Evolutionary conservation across 35 echinoderm and acorn worm genomes (phyloP).

Genomic region (Stichopus chloronotus): DNA sequence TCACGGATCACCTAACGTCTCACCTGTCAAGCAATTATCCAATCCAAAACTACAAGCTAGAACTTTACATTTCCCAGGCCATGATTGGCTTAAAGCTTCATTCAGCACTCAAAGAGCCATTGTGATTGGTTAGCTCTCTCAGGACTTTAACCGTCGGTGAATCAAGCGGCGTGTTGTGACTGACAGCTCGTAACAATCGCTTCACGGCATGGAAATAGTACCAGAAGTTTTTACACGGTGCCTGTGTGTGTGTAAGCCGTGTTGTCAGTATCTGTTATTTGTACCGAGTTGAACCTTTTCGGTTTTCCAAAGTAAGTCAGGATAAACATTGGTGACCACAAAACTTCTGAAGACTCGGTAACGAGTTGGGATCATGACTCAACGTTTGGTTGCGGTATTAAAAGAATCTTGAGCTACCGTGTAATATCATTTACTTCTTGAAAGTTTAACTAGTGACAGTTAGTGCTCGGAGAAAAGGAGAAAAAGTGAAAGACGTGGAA

Average conservation of each 20-base stretch:
- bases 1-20: neutral
- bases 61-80: neutral
- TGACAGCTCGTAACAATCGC: slow-evolving; percentile 59
- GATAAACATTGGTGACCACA: slow-evolving; percentile 47
- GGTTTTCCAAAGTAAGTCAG: slow-evolving; percentile 5
- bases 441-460: neutral
- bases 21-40: slow-evolving; percentile 45
- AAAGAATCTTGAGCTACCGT: slow-evolving; percentile 38
- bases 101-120: neutral
- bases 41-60: slow-evolving; percentile 52
- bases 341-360: slow-evolving; percentile 22
- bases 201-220: neutral
- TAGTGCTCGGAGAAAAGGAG: too few relatives aligned
- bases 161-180: slow-evolving; percentile 3
- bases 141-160: neutral
- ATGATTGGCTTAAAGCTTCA: slow-evolving; percentile 51
- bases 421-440: slow-evolving; percentile 31
- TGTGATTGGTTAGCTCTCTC: slow-evolving; percentile 23
- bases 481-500: too few relatives aligned
- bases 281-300: slow-evolving; percentile 5
- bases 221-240: neutral
- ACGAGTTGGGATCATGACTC: slow-evolving; percentile 36
- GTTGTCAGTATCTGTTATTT: slow-evolving; percentile 24
- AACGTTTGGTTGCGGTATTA: slow-evolving; percentile 36
- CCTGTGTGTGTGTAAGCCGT: neutral